Percentiles rank a stretch among this genome's conserved stretches.
Conservation (phyloP, 2,888 invertebrate species). For the Fabriciana adippe region DNA sequence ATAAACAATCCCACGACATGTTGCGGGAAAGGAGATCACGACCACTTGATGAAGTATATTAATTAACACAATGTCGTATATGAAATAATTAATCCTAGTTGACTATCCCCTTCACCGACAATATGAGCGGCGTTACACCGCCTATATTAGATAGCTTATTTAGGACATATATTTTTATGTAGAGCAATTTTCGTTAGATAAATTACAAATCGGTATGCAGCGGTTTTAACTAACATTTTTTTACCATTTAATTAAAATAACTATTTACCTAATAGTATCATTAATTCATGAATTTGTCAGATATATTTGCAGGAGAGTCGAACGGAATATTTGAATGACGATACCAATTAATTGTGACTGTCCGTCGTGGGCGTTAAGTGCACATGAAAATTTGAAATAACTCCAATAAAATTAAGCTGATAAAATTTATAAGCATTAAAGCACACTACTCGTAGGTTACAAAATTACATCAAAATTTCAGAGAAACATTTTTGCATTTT, state of each 20-base stretch:
- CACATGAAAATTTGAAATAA: too few relatives aligned
- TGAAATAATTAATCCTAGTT: conserved; percentile 68
- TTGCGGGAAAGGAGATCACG: background rate
- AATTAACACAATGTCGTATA: conserved; percentile 59
- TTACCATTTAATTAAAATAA: background rate
- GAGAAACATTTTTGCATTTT: too few relatives aligned
- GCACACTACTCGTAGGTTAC: too few relatives aligned
- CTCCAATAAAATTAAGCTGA: too few relatives aligned
- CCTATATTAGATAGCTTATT: conserved; percentile 43
- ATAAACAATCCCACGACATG: background rate
- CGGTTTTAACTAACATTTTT: background rate
- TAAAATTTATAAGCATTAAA: too few relatives aligned
- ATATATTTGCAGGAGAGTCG: background rate
- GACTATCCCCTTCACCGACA: conserved; percentile 52
- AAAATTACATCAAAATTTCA: too few relatives aligned
- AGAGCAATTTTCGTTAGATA: conserved; percentile 10
- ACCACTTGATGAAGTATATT: conserved; percentile 34
- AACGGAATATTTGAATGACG: too few relatives aligned
- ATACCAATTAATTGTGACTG: too few relatives aligned
- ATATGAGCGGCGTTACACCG: conserved; percentile 42
- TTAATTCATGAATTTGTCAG: conserved; percentile 6
- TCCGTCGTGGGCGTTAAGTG: too few relatives aligned
- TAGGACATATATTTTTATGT: conserved; percentile 37
- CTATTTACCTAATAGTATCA: conserved; percentile 1
- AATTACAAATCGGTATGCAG: conserved; percentile 2